phyloP scores from a whole-genome alignment of 2,797 vertebrate genomes.

The Gambelia wislizenii region DNA sequence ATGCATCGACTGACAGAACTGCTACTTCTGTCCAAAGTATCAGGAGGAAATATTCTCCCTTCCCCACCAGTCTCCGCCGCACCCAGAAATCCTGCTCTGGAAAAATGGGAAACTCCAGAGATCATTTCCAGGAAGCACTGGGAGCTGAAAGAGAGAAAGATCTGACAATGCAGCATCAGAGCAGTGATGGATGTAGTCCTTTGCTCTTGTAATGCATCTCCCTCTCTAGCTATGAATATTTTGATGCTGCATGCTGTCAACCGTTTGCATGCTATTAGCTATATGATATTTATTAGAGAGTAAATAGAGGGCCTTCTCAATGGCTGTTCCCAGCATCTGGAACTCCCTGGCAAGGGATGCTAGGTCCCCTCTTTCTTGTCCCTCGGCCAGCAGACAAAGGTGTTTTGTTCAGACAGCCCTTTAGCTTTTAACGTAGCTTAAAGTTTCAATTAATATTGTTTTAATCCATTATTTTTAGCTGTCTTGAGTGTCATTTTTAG shows the following conservation, averaged over 20 bases:
- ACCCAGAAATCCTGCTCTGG: background rate
- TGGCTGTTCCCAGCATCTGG: too few species aligned
- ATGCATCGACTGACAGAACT: background rate
- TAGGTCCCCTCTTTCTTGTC: too few species aligned
- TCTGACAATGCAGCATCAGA: background rate
- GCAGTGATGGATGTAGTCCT: background rate
- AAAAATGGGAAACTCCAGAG: background rate
- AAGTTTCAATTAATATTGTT: too few species aligned
- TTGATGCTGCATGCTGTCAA: background rate
- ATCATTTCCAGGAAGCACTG: background rate
- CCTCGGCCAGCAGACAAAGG: too few species aligned
- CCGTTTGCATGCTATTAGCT: too few species aligned
- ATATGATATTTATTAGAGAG: too few species aligned
- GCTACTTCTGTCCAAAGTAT: background rate
- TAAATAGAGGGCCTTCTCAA: too few species aligned
- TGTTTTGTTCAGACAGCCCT: too few species aligned
- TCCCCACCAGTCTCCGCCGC: background rate
- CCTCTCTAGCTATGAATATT: background rate
- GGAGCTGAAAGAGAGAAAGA: background rate
- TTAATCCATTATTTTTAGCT: too few species aligned
- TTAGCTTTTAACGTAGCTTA: too few species aligned
- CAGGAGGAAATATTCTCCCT: background rate
- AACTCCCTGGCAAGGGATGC: too few species aligned
- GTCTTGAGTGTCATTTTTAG: too few species aligned
- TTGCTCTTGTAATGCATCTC: background rate